phyloP scores from a whole-genome alignment of 2,113 vertebrate genomes.

The Cebidichthys violaceus region DNA sequence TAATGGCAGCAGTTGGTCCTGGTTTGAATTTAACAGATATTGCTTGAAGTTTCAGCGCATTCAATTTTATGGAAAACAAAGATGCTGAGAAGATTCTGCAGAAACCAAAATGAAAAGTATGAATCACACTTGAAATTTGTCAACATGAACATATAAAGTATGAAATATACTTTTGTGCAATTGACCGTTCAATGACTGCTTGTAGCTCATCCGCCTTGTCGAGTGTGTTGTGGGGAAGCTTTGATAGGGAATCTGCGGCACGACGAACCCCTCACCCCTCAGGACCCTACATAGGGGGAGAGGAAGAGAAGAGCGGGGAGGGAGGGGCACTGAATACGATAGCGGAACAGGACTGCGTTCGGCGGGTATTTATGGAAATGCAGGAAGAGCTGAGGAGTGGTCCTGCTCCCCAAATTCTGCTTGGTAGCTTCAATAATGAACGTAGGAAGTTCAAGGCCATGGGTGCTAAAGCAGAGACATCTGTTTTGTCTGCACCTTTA shows the following conservation, averaged over 20 bases:
- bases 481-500: too few relatives aligned
- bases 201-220: too few relatives aligned
- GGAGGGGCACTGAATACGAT: too few relatives aligned
- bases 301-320: not conserved
- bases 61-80: constrained; percentile 45
- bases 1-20: constrained; percentile 19
- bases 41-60: constrained; percentile 28
- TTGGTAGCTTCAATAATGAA: too few relatives aligned
- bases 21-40: constrained; percentile 42
- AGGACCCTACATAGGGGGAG: too few relatives aligned
- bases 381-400: not conserved
- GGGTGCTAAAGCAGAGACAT: too few relatives aligned
- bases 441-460: too few relatives aligned
- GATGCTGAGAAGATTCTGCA: not conserved
- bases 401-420: too few relatives aligned
- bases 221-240: too few relatives aligned
- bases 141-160: not conserved
- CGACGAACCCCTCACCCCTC: too few relatives aligned
- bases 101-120: not conserved
- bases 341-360: not conserved
- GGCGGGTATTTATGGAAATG: too few relatives aligned
- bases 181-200: not conserved
- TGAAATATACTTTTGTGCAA: not conserved
- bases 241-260: too few relatives aligned
- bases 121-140: constrained; percentile 1